Evolutionary conservation across 2,888 invertebrate species (phyloP).

Genomic region (Drosophila lacicola): DNA sequence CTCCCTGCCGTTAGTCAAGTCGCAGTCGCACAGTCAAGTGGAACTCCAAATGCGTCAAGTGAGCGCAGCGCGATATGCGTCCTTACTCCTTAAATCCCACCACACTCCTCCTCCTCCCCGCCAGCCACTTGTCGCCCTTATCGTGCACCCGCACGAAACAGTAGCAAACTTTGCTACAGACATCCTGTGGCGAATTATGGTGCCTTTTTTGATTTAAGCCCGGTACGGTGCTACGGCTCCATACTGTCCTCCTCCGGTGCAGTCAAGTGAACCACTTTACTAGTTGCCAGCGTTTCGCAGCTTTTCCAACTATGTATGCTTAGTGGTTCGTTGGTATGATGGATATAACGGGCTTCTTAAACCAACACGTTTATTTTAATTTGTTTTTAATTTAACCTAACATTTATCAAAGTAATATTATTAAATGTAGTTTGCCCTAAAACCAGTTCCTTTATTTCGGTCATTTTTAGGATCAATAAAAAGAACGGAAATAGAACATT

Average conservation of each 20-base stretch:
- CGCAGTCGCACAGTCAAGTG: slow-evolving; percentile 58
- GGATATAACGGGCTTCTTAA: background rate
- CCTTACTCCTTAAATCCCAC: slow-evolving; percentile 3
- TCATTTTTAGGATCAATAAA: no score
- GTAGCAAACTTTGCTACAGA: slow-evolving; percentile 75
- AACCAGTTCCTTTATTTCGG: no score
- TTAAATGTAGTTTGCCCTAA: no score
- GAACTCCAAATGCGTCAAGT: slow-evolving; percentile 66
- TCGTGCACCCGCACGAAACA: slow-evolving; percentile 52
- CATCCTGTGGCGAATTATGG: slow-evolving; percentile 83
- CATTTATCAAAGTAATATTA: no score
- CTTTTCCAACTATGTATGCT: slow-evolving; percentile 1
- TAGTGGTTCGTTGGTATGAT: background rate
- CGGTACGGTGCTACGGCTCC: slow-evolving; percentile 9
- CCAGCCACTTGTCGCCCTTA: slow-evolving; percentile 50
- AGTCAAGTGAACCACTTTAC: slow-evolving; percentile 20
- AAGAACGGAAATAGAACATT: no score
- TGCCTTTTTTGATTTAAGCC: slow-evolving; percentile 56
- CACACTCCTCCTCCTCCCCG: background rate
- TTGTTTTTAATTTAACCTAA: no score
- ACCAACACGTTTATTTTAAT: no score
- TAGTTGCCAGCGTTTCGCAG: slow-evolving; percentile 7
- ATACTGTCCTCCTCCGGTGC: slow-evolving; percentile 3
- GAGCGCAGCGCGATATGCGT: slow-evolving; percentile 56
- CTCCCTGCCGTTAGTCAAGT: slow-evolving; percentile 59